phyloP scores from a whole-genome alignment of 2,888 invertebrate species.

The Arenicola marina region DNA sequence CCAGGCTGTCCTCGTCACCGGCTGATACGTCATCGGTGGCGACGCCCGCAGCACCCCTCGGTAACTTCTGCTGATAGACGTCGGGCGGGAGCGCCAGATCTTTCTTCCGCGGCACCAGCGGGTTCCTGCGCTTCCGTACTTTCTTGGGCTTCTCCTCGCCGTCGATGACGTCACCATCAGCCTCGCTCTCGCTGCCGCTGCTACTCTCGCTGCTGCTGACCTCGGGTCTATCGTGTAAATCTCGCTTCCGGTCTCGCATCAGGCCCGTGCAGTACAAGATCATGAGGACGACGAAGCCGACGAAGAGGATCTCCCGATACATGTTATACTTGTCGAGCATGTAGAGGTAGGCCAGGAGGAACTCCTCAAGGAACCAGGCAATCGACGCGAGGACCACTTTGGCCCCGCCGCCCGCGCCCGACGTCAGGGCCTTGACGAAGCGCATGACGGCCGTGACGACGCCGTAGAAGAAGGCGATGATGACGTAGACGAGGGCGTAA shows the following conservation, averaged over 20 bases:
- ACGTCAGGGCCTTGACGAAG: constrained; percentile 13
- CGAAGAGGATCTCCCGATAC: constrained; percentile 35
- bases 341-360: constrained; percentile 27
- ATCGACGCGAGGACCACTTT: constrained; percentile 27
- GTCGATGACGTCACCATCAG: constrained; percentile 7
- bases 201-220: constrained; percentile 1
- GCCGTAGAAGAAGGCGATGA: constrained; percentile 24
- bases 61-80: constrained; percentile 5
- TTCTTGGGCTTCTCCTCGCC: not conserved
- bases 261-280: constrained; percentile 33
- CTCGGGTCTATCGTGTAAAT: not conserved
- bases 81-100: constrained; percentile 9
- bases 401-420: constrained; percentile 16
- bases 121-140: no score
- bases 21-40: not conserved
- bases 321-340: constrained; percentile 35
- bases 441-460: constrained; percentile 16
- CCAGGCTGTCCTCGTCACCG: constrained; percentile 5
- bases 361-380: constrained; percentile 29
- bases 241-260: constrained; percentile 18
- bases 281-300: constrained; percentile 27
- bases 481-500: constrained; percentile 26
- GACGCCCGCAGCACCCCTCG: not conserved
- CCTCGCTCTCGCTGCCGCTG: constrained; percentile 6
- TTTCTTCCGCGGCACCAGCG: constrained; percentile 5